Evolutionary conservation across 53 echinoderm and acorn worm genomes (phyloP).

Genomic region (Echinometra lucunter): DNA sequence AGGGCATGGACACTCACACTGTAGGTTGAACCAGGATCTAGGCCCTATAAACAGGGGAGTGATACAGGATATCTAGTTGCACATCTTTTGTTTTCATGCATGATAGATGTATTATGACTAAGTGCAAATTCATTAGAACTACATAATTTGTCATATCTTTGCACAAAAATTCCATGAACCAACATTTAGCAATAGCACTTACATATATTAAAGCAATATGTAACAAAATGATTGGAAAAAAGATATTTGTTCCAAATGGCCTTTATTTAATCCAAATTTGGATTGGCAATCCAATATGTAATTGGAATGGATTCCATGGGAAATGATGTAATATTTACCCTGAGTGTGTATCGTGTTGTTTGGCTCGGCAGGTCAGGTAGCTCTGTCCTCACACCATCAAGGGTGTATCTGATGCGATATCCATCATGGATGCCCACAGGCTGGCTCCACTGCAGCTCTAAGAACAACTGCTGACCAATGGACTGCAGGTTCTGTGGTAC

Average conservation of each 20-base stretch:
- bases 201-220: too few relatives aligned
- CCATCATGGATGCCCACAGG: not conserved
- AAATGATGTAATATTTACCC: not conserved
- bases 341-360: constrained; percentile 7
- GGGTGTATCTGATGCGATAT: constrained; percentile 61
- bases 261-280: too few relatives aligned
- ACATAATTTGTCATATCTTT: not conserved
- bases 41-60: constrained; percentile 50
- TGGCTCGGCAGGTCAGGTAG: constrained; percentile 37
- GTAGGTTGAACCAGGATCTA: constrained; percentile 67
- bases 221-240: too few relatives aligned
- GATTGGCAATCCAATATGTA: not conserved
- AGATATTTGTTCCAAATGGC: too few relatives aligned
- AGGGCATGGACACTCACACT: constrained; percentile 62
- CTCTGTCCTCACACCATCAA: not conserved
- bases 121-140: not conserved
- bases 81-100: not conserved
- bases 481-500: constrained; percentile 9
- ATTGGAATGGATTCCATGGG: not conserved
- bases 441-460: constrained; percentile 47
- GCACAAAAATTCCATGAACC: too few relatives aligned
- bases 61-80: not conserved
- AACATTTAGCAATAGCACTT: too few relatives aligned
- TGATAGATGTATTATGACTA: not conserved
- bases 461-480: not conserved